Evolutionary conservation across 2,797 vertebrate genomes (phyloP).

Genomic region (Lacerta agilis): DNA sequence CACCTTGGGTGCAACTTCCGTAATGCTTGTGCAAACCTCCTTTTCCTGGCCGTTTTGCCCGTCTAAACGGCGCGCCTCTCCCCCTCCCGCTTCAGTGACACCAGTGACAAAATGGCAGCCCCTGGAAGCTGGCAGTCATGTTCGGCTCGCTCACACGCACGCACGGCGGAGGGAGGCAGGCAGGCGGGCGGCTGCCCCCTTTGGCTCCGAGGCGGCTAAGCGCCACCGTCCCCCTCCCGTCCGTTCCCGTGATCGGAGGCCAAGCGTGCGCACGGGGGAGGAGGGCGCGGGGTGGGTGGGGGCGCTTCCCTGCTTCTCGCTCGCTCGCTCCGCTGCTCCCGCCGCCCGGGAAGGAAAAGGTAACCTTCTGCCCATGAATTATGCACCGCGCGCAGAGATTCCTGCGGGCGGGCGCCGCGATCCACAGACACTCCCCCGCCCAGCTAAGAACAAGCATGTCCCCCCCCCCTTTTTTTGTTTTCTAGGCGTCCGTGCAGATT

Average conservation of each 20-base stretch:
- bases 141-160: slow-evolving; percentile 23
- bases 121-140: slow-evolving; percentile 65
- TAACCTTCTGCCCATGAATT: neutral
- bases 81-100: slow-evolving; percentile 40
- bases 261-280: neutral
- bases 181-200: neutral
- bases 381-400: neutral
- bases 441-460: neutral
- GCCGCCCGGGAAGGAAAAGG: neutral
- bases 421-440: neutral
- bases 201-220: neutral
- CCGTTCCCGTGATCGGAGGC: neutral
- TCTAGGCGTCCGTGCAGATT: neutral
- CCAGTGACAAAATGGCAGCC: slow-evolving; percentile 80
- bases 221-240: slow-evolving; percentile 10
- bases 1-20: slow-evolving; percentile 1
- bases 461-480: neutral
- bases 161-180: slow-evolving; percentile 18
- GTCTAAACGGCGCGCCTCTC: neutral
- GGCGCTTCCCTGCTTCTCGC: neutral
- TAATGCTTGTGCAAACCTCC: slow-evolving; percentile 21
- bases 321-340: neutral
- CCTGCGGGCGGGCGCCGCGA: neutral
- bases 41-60: neutral
- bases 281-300: neutral